Evolutionary conservation across 2,113 vertebrate genomes (phyloP), one percentile per base, ranked within the genome.

Genomic region (Myotis davidii): DNA sequence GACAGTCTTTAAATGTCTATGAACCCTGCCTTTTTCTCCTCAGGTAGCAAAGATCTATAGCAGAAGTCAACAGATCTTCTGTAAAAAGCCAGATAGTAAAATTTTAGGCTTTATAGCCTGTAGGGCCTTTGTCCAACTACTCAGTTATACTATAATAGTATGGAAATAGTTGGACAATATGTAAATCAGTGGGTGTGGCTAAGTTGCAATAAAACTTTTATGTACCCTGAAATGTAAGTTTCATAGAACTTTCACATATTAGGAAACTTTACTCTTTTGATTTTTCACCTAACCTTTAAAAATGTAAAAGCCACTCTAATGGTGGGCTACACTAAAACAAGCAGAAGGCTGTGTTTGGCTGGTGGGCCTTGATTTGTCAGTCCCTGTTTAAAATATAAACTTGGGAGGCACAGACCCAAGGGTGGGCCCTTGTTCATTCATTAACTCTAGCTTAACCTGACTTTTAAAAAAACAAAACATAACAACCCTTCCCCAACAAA

Each of bases 1-100:
- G 59, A 45, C 61, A 95, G 72, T 94, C 84, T n/a, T 79, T 54
- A 93, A 52, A 65, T 65, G 50, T 78, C 45, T 94, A 39, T 42
- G 29, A 78, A 74, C 56, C 8, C 23, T 64, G 69, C 27, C 1
- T 42, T n/a, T 83, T 76, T 45, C 8, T 54, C 34, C 45, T 84
- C 37, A 79, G 65, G 23, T 4, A 34, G 39, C 25, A 70, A 59
- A 72, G 4, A 18, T 91, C 32, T 82, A 29, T 2, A 29, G 37
- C 16, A 45, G 54, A 16, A 72, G 52, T 83, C 11, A 20, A 21
- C 5, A 29, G 39, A 32, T 23, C 1, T 79, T 81, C 39, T 83
- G 23, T 83, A 83, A 82, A 73, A 21, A 10, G 2, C 54, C 52
- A 91, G 52, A 48, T 27, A 20, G 39, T 50, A 73, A 61, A 73